Conservation (phyloP, 2,888 invertebrate species). For the Phymatocera aterrima region DNA sequence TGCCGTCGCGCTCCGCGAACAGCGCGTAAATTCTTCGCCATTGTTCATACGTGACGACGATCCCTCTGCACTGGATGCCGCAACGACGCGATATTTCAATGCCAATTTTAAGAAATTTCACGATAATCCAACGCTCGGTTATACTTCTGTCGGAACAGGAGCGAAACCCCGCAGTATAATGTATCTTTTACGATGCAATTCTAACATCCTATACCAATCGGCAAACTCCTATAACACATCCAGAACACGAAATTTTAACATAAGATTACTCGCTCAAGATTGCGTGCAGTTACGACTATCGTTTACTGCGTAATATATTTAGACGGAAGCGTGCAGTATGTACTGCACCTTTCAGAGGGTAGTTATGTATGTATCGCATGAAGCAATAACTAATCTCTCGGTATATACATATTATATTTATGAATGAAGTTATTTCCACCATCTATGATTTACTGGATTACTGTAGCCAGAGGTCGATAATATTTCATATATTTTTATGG, state of each 20-base stretch:
- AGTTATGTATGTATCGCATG: neutral
- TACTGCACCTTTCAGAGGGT: neutral
- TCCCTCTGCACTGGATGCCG: conserved; percentile 38
- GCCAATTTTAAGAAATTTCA: conserved; percentile 31
- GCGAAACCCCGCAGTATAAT: neutral
- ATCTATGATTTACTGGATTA: no score
- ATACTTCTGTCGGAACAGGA: neutral
- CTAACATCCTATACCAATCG: no score
- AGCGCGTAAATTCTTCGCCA: conserved; percentile 43
- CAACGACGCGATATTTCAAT: conserved; percentile 42
- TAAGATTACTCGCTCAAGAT: conserved; percentile 19
- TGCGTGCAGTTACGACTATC: neutral
- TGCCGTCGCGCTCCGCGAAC: conserved; percentile 40
- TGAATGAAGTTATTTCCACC: no score
- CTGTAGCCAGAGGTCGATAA: no score
- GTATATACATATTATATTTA: no score
- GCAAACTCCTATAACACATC: neutral
- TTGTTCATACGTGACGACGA: conserved; percentile 44
- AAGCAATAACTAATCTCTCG: no score
- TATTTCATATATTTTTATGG: no score
- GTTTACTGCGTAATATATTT: neutral
- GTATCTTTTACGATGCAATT: conserved; percentile 5
- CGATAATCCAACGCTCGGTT: neutral
- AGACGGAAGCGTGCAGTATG: neutral
- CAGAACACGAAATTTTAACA: conserved; percentile 4